A percentile compares a stretch with the other conserved stretches of the same genome.
These are phyloP conservation scores for Temnothorax curvispinosus DNA, from an alignment of 1,140 invertebrate species.

Conservation along the genomic window DNA sequence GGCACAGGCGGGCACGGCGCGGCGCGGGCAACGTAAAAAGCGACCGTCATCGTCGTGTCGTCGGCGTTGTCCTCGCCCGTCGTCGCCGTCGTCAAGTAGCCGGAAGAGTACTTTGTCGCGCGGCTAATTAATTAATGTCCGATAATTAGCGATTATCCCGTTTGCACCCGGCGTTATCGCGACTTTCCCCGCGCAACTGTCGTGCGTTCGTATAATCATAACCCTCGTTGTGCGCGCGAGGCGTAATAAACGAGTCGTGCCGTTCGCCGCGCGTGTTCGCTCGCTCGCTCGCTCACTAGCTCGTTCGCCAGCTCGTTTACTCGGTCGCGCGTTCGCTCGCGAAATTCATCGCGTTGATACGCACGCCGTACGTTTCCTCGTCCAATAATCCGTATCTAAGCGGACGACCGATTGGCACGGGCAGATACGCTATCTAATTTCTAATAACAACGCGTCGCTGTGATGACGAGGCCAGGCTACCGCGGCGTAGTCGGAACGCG, in stretches of 20 bases:
- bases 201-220: constrained; percentile 50
- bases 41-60: constrained; percentile 56
- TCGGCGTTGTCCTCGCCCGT: constrained; percentile 24
- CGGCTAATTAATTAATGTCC: constrained; percentile 71
- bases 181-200: constrained; percentile 52
- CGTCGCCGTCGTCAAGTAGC: background rate
- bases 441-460: constrained; percentile 70
- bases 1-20: background rate
- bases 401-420: constrained; percentile 55
- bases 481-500: constrained; percentile 64
- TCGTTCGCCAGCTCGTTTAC: background rate
- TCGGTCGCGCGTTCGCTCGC: background rate
- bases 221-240: background rate
- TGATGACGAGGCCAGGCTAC: constrained; percentile 61
- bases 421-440: constrained; percentile 71
- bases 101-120: constrained; percentile 46
- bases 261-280: background rate
- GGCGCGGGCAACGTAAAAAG: constrained; percentile 60
- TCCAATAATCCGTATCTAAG: constrained; percentile 37
- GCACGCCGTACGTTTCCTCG: constrained; percentile 35
- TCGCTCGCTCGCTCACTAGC: background rate
- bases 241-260: constrained; percentile 36
- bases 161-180: constrained; percentile 60
- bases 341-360: constrained; percentile 9
- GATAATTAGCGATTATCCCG: constrained; percentile 72